Conservation (phyloP, 2,797 vertebrate species). For the Enteromius paludinosus region DNA sequence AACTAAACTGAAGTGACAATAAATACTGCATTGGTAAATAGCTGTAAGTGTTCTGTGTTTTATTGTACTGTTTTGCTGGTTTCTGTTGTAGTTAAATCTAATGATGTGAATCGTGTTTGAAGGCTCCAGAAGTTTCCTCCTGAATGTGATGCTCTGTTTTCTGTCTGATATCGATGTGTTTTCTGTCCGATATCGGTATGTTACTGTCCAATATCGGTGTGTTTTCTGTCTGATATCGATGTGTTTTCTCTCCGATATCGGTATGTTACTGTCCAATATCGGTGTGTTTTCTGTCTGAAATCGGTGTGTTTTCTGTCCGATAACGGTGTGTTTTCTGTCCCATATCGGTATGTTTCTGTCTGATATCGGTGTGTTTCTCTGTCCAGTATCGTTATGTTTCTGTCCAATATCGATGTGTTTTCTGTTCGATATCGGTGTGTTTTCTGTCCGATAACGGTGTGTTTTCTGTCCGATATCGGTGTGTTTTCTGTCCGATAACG, state of each 20-base stretch:
- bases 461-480: slow-evolving; percentile 6
- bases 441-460: slow-evolving; percentile 9
- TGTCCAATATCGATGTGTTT: slow-evolving; percentile 10
- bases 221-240: background rate
- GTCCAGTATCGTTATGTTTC: background rate
- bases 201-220: slow-evolving; percentile 9
- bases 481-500: too few relatives aligned
- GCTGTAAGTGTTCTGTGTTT: too few relatives aligned
- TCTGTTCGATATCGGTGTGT: too few relatives aligned
- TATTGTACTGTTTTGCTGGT: too few relatives aligned
- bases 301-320: slow-evolving; percentile 18
- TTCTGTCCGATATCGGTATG: slow-evolving; percentile 5
- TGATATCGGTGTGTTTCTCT: background rate
- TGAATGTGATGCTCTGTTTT: background rate
- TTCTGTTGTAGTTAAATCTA: too few relatives aligned
- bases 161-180: too few relatives aligned
- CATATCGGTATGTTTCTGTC: background rate
- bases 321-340: background rate
- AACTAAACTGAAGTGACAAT: too few relatives aligned
- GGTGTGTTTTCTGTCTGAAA: slow-evolving; percentile 10
- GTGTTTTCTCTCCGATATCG: slow-evolving; percentile 9
- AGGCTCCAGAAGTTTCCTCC: background rate
- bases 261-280: too few relatives aligned
- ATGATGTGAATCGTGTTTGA: too few relatives aligned
- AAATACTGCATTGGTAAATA: too few relatives aligned